These are phyloP conservation scores for Scolanthus callimorphus DNA, from an alignment of 92 coral and sea anemone genomes.

Conservation along the genomic window DNA sequence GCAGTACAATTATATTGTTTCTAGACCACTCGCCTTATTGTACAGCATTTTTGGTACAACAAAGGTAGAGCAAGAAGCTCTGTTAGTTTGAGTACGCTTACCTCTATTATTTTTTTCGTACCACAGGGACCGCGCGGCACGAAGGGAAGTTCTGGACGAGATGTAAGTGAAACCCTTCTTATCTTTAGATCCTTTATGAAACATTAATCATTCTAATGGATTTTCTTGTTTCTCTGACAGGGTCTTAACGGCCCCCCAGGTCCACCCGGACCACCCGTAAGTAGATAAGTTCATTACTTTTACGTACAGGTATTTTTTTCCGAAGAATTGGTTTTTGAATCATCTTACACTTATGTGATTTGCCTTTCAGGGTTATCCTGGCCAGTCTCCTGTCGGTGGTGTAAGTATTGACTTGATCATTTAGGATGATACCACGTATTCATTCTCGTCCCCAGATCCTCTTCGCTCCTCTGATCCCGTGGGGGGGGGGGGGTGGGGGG, in stretches of 20 bases:
- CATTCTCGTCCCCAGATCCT: no score
- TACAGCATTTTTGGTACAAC: no score
- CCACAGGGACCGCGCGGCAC: conserved; percentile 7
- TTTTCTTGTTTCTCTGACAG: conserved; percentile 15
- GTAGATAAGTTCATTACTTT: conserved; percentile 1
- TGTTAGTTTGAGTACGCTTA: neutral
- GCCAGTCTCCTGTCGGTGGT: conserved; percentile 43
- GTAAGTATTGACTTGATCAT: conserved; percentile 21
- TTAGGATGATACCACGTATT: no score
- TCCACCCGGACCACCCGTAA: conserved; percentile 48
- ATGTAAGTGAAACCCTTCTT: conserved; percentile 29
- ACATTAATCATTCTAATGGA: no score
- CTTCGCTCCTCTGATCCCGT: no score
- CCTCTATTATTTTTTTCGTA: neutral
- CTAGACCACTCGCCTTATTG: no score
- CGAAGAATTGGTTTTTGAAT: neutral
- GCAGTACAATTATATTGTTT: no score
- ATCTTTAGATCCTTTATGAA: neutral
- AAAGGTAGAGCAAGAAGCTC: no score
- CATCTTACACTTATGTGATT: no score
- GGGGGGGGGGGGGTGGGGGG: no score
- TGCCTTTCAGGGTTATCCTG: conserved; percentile 45
- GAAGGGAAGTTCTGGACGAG: conserved; percentile 45
- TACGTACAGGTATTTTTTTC: neutral
- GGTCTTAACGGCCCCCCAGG: conserved; percentile 61